Conservation (phyloP, 2,113 vertebrate genomes). For the Mesembrinibis cayennensis region DNA sequence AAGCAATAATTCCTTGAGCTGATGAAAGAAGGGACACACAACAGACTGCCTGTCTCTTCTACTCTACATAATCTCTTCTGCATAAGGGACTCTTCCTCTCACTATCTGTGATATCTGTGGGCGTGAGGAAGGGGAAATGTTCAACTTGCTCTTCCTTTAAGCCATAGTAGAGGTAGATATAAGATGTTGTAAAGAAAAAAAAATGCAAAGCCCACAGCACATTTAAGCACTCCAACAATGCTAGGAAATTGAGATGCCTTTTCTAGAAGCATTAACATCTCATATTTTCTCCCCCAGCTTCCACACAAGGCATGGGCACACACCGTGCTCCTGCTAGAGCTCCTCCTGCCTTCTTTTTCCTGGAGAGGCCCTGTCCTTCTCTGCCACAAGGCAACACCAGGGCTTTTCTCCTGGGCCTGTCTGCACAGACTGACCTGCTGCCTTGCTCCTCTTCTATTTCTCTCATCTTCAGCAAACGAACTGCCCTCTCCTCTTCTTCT, state of each 20-base stretch:
- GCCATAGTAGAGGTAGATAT: background rate
- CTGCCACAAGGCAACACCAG: background rate
- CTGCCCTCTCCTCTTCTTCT: background rate
- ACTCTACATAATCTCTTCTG: background rate
- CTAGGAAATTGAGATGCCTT: background rate
- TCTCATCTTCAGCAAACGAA: background rate
- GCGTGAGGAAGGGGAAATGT: background rate
- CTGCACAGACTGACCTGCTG: background rate
- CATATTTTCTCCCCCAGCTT: background rate
- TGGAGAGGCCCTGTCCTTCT: background rate
- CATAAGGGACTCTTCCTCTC: background rate
- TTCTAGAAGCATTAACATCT: background rate
- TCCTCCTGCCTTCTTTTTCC: background rate
- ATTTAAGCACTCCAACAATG: background rate
- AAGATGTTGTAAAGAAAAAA: background rate
- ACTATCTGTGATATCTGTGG: background rate
- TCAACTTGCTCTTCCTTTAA: background rate
- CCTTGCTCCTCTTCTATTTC: background rate
- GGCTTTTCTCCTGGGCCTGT: background rate
- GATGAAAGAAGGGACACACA: background rate
- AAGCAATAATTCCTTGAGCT: background rate
- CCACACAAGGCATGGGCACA: background rate
- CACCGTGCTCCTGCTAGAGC: rapidly evolving
- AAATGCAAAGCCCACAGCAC: background rate
- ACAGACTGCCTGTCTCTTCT: background rate